Base-by-base conservation (phyloP, 2,888 invertebrate genomes). In the Strigamia maritima region DNA sequence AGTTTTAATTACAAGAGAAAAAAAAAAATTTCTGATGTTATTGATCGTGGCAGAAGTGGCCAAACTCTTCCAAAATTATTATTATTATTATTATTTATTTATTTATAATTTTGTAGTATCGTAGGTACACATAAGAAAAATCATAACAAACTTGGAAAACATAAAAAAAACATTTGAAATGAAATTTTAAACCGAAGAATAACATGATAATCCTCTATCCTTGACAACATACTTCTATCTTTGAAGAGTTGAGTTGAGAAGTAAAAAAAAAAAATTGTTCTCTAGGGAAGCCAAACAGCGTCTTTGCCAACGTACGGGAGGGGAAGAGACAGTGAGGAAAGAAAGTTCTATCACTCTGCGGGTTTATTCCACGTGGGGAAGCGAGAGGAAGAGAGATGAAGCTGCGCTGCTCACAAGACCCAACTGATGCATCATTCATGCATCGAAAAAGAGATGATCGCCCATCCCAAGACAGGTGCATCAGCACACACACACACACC, bases 401-500 rank as follows among this genome's bases (percentile, higher is more conserved):
- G 70, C 70, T 70, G 70, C 70, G n/a, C 28, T 70, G 70, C 70
- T 12, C 70, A 70, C 70, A 28, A 70, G 70, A 70, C 70, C 70
- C 70, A 70, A 70, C 70, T 70, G 70, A 70, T 70, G 70, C 70
- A 70, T 70, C 70, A 70, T 70, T 70, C 70, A 70, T 70, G 70
- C 70, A 70, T 70, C 70, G 28, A 26, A 10, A 28, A 70, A 70
- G 70, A 70, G 70, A 70, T 70, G 70, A 70, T 70, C 70, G 70
- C 28, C 70, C 70, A 70, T 28, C 70, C 28, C 26, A 70, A 65
- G 70, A 70, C 70, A 70, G 70, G 70, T 70, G 70, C 70, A 70
- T 70, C 70, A 70, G 70, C 70, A 70, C 70, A 70, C 70, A 70
- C 28, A 16, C 70, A 70, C 60, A 60, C 70, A 70, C 54, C 54